Base-by-base conservation (phyloP, 2,888 invertebrate genomes). In the Lymantria monacha region DNA sequence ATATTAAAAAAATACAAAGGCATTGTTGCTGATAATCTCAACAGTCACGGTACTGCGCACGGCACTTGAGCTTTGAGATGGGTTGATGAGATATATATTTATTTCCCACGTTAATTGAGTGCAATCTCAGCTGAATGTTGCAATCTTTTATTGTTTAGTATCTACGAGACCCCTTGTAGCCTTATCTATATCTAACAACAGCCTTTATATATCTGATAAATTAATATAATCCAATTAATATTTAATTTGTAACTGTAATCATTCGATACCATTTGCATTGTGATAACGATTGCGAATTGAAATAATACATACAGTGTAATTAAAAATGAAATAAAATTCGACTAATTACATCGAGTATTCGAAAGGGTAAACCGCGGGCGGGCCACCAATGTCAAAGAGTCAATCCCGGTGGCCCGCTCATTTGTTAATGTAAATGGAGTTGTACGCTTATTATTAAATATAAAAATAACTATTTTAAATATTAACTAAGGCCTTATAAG, bases 91-190 rank as follows among this genome's bases (percentile, higher is more conserved):
- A 78, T 78, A 68, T 67, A 69, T 71, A 73, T 61, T 66, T 62
- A 66, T 66, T 77, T 82, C 81, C 69, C 82, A 82, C 80, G 76
- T 72, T 76, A 74, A 78, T 77, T 80, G 70, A 66, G 68, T 67
- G 74, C 63, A 66, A 65, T 65, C 55, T 49, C 46, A 53, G 59
- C 51, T 41, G 50, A 55, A 50, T 77, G 69, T 72, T 61, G 76
- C 73, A 81, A 81, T 66, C 59, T 33, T 57, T 65, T 73, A 72
- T 74, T 76, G 71, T 77, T 70, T 59, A 55, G 51, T 52, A 64
- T 61, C 59, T 57, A 66, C 62, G 55, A 69, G 55, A 59, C 52
- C 22, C 22, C 57, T 41, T 48, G 49, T 54, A 46, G 53, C 51
- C 48, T 46, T 63, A 62, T 69, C 67, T 61, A 31, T 13, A 45